Percentiles rank a stretch among this genome's conserved stretches.
These are phyloP conservation scores for Spisula subtruncata DNA, from an alignment of 2,888 invertebrate species.

Conservation along the genomic window DNA sequence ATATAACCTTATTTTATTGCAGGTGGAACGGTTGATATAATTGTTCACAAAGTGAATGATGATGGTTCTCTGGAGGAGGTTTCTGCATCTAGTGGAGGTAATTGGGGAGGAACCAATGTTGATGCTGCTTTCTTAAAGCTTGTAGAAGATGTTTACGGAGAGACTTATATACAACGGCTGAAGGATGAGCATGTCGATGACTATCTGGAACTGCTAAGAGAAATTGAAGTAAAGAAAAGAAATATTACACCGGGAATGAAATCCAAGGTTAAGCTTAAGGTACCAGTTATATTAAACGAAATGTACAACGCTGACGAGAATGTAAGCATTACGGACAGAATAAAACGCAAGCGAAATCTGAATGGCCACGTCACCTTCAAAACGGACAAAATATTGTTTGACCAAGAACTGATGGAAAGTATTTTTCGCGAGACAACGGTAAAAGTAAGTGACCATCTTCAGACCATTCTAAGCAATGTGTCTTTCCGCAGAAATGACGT, in stretches of 20 bases:
- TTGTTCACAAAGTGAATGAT: slow-evolving; percentile 48
- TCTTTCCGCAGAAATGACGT: slow-evolving; percentile 20
- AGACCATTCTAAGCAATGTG: slow-evolving; percentile 22
- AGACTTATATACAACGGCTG: slow-evolving; percentile 38
- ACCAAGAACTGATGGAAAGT: slow-evolving; percentile 43
- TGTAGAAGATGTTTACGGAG: slow-evolving; percentile 29
- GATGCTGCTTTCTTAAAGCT: slow-evolving; percentile 52
- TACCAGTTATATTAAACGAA: slow-evolving; percentile 56
- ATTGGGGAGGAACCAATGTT: slow-evolving; percentile 58
- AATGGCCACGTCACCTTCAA: slow-evolving; percentile 44
- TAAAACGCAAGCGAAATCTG: slow-evolving; percentile 6
- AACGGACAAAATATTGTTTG: slow-evolving; percentile 55
- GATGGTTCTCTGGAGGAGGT: slow-evolving; percentile 48
- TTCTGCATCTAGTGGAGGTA: slow-evolving; percentile 53
- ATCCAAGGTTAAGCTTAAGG: slow-evolving; percentile 52
- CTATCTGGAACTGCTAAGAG: slow-evolving; percentile 55
- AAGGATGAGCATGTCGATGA: slow-evolving; percentile 49
- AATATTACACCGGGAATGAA: slow-evolving; percentile 42
- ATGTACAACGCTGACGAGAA: slow-evolving; percentile 50
- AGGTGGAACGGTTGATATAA: slow-evolving; percentile 61
- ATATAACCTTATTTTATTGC: no score
- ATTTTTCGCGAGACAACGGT: slow-evolving; percentile 39
- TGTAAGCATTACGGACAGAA: slow-evolving; percentile 48
- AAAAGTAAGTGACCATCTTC: slow-evolving; percentile 37
- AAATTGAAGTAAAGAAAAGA: slow-evolving; percentile 68